phyloP scores from a whole-genome alignment of 2,888 invertebrate species.

The Volucella zonaria region DNA sequence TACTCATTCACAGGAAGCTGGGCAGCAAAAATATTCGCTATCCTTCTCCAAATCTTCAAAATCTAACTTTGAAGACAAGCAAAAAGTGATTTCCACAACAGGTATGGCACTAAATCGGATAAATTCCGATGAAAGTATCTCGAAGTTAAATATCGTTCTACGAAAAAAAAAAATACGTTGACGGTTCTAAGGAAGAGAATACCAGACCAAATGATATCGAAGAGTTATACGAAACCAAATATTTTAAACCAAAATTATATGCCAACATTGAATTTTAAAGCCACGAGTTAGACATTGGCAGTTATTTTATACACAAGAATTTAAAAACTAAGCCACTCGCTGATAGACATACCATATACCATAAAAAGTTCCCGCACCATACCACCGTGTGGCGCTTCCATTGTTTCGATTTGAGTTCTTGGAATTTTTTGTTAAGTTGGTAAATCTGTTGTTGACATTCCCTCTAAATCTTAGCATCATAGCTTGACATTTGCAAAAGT shows the following conservation, averaged over 20 bases:
- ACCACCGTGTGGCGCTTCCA: no score
- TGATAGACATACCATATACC: no score
- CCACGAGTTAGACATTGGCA: no score
- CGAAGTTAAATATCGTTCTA: constrained; percentile 51
- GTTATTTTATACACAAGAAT: constrained; percentile 43
- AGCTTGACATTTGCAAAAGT: no score
- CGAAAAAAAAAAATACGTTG: constrained; percentile 32
- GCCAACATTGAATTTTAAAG: constrained; percentile 61
- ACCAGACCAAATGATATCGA: not conserved
- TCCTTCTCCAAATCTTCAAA: constrained; percentile 58
- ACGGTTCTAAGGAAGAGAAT: not conserved
- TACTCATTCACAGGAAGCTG: no score
- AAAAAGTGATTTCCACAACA: not conserved
- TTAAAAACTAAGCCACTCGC: constrained; percentile 37
- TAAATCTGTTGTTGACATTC: no score
- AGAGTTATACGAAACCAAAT: not conserved
- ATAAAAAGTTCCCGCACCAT: no score
- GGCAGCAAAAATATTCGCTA: not conserved
- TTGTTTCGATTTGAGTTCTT: no score
- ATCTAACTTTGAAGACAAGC: constrained; percentile 26
- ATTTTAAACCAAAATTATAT: constrained; percentile 43
- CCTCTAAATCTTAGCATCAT: no score
- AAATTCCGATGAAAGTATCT: constrained; percentile 43
- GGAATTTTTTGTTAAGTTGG: no score
- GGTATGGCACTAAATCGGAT: not conserved